Base-by-base conservation (phyloP, 1,140 invertebrate species). In the Drosophila tristis region DNA sequence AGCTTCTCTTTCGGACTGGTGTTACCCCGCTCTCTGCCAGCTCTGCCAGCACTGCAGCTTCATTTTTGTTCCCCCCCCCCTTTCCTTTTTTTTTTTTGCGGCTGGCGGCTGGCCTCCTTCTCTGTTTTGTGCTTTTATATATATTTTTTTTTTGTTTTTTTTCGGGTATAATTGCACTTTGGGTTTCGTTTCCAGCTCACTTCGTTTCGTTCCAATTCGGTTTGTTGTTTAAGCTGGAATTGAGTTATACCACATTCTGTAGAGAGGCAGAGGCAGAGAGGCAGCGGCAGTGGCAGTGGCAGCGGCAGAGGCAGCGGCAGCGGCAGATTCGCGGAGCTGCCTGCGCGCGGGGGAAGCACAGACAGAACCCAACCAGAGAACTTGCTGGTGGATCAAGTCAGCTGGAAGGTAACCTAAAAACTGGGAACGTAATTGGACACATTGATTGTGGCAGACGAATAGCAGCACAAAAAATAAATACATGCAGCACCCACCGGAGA, bases 371-470 rank as follows among this genome's bases (percentile, higher is more conserved):
- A 25, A 3, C 23, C 23, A 25, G 9, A 11, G 35, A 11, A 39
- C 35, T 39, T 11, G 35, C 3, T 11, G 3, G 35, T 4, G 26
- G 39, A 43, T 44, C 44, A 74, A 65, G 43, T 70, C 80, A 80
- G 61, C 81, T 80, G 78, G 72, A 75, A 75, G 72, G 39, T 48
- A 75, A 43, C 54, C 71, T 64, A 39, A 75, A 58, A 74, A 75
- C 50, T 66, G 59, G 66, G 49, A 54, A 50, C 72, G 42, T 75
- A 75, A 75, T 75, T 75, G 72, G 61, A 75, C 61, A 66, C 55
- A 75, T 65, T 58, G 72, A 75, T 73, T 64, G 59, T 45, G 42
- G 8, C 8, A 11, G 35, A 4, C 9, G 35, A 35, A 4, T 4
- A 51, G 70, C 29, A 56, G 23, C 45, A 43, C 50, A 55, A 43